These are phyloP conservation scores for Pycnomerus fuliginosus DNA, from an alignment of 2,888 invertebrate species.

Conservation along the genomic window DNA sequence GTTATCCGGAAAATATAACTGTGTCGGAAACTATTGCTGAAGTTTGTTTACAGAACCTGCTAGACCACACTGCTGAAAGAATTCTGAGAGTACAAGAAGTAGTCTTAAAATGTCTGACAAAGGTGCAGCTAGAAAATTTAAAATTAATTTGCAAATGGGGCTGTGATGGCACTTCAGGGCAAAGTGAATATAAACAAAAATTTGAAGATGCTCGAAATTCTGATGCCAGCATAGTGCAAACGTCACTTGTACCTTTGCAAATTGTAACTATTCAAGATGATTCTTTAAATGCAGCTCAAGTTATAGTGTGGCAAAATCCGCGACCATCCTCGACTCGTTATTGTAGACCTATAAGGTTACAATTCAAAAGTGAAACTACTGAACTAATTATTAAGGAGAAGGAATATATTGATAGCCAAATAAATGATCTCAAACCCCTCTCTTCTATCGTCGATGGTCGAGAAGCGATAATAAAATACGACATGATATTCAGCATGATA, in stretches of 20 bases:
- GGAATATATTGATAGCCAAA: slow-evolving; percentile 20
- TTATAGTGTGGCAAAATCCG: slow-evolving; percentile 40
- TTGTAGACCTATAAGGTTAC: slow-evolving; percentile 36
- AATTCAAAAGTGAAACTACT: slow-evolving; percentile 32
- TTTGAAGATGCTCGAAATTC: slow-evolving; percentile 27
- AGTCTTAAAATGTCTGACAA: too few species aligned
- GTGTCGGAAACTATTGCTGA: too few species aligned
- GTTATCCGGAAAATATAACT: too few species aligned
- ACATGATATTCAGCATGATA: slow-evolving; percentile 30
- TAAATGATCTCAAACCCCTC: too few species aligned
- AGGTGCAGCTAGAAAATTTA: slow-evolving; percentile 15
- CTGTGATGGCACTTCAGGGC: too few species aligned
- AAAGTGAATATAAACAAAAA: slow-evolving; percentile 35
- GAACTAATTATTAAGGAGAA: slow-evolving; percentile 35
- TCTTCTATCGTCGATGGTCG: too few species aligned
- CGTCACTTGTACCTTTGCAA: slow-evolving; percentile 30
- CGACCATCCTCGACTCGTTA: slow-evolving; percentile 35
- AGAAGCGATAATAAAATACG: slow-evolving; percentile 6
- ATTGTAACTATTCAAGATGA: slow-evolving; percentile 18
- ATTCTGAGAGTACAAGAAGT: too few species aligned
- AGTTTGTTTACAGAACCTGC: too few species aligned
- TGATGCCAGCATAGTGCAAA: slow-evolving; percentile 39
- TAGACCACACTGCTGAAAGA: neutral
- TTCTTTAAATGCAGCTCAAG: too few species aligned
- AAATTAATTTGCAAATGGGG: too few species aligned